Evolutionary conservation across 2,888 invertebrate genomes (phyloP), one percentile per base, ranked within the genome.

Genomic region (Chrysotoxum bicinctum): DNA sequence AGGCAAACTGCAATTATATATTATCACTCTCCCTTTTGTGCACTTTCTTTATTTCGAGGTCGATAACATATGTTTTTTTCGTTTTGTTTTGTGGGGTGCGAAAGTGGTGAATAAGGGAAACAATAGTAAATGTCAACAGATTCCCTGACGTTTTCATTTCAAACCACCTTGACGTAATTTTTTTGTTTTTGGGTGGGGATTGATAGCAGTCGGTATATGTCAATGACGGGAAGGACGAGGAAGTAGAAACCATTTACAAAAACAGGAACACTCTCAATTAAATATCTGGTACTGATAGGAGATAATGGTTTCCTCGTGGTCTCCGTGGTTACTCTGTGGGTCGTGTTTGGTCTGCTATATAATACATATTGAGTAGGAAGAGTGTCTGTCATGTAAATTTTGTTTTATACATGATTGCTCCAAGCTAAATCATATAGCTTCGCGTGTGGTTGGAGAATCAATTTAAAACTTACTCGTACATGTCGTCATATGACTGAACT

Each of bases 61-160:
- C 72, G 79, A 79, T 79, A 84, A 84, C 79, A 84, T 72, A 79
- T 80, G 84, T 80, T 56, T 30, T 37, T 32, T 58, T 19, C 19
- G 21, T 66, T 37, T 35, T 35, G 48, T 21, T 62, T 78, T 37
- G 23, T n/a, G 50, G 30, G 21, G 43, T 60, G 64, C 50, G 74
- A 74, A 74, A 74, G 68, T 64, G 56, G 35, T 73, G 60, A 50
- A 58, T 43, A 78, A 60, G 50, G 40, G 40, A 69, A 78, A 78
- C 64, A 74, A 78, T 74, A 50, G 58, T 58, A 69, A 83, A 78
- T 56, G 83, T 83, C 77, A 82, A 72, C 62, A 32, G 23, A 52
- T 50, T 62, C 12, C 37, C 68, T 72, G 76, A 73, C 60, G 23
- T 60, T 69, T 60, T 35, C 35, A 66, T 50, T 66, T 50, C 66